phyloP scores from a whole-genome alignment of 2,797 vertebrate genomes.

The Meda fulgida region DNA sequence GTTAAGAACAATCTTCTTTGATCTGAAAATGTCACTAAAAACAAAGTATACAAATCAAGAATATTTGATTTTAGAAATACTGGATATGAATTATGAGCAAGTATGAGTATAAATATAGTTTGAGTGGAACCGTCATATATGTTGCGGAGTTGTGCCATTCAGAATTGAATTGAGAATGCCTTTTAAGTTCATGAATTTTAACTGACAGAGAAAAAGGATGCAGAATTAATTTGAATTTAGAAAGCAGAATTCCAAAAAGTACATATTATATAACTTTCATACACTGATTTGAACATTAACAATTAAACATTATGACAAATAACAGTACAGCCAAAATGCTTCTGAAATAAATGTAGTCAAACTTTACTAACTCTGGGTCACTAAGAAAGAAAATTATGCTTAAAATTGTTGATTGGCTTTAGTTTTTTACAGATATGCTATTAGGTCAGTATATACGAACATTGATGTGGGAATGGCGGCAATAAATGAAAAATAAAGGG shows the following conservation, averaged over 20 bases:
- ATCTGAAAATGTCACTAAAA: slow-evolving; percentile 93
- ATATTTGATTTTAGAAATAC: neutral
- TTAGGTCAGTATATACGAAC: too few relatives aligned
- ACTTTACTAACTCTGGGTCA: too few relatives aligned
- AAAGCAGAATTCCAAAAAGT: neutral
- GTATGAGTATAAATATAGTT: neutral
- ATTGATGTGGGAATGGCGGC: too few relatives aligned
- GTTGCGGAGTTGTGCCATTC: neutral
- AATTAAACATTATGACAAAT: too few relatives aligned
- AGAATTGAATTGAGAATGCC: neutral
- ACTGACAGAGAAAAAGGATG: neutral
- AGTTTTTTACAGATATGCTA: too few relatives aligned
- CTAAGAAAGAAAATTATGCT: too few relatives aligned
- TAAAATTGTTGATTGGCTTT: too few relatives aligned
- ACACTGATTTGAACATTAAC: neutral
- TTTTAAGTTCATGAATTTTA: neutral
- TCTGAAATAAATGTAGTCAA: too few relatives aligned
- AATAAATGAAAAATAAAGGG: too few relatives aligned
- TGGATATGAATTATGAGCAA: neutral
- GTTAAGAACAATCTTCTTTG: slow-evolving; percentile 86
- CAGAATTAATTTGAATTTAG: neutral
- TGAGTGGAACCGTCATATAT: neutral
- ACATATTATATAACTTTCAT: neutral
- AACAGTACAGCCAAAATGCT: too few relatives aligned
- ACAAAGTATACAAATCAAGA: neutral